Evolutionary conservation across 2,888 invertebrate genomes (phyloP).

Genomic region (Automeris io): DNA sequence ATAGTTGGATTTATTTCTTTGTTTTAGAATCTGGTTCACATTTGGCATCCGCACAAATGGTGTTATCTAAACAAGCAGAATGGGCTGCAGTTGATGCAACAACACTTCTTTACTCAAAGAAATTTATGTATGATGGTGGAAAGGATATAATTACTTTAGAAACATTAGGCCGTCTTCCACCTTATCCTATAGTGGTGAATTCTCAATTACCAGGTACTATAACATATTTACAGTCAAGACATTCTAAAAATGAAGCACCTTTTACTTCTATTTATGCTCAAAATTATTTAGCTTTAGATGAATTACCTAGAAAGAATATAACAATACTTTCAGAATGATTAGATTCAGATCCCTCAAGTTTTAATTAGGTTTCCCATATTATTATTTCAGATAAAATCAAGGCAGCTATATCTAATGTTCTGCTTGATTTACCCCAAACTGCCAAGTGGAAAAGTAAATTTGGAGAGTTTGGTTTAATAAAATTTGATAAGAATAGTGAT

Average conservation of each 20-base stretch:
- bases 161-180: constrained; percentile 81
- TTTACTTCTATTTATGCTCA: too few species aligned
- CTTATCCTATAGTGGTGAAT: constrained; percentile 80
- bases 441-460: constrained; percentile 57
- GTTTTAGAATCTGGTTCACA: constrained; percentile 77
- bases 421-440: constrained; percentile 52
- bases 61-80: constrained; percentile 77
- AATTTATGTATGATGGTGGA: constrained; percentile 74
- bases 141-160: constrained; percentile 75
- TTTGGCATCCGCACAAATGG: constrained; percentile 78
- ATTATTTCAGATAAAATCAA: constrained; percentile 56
- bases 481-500: constrained; percentile 60
- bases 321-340: too few species aligned
- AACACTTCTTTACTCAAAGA: constrained; percentile 71
- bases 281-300: too few species aligned
- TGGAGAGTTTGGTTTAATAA: constrained; percentile 66
- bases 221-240: too few species aligned
- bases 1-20: constrained; percentile 5
- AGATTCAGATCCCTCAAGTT: too few species aligned
- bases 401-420: constrained; percentile 48
- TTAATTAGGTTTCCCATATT: too few species aligned
- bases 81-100: constrained; percentile 81
- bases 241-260: too few species aligned
- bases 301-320: too few species aligned
- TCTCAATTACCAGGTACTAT: constrained; percentile 71